A percentile compares a stretch with the other conserved stretches of the same genome.
phyloP scores from a whole-genome alignment of 2,888 invertebrate genomes.

The Azorinus chamasolen region DNA sequence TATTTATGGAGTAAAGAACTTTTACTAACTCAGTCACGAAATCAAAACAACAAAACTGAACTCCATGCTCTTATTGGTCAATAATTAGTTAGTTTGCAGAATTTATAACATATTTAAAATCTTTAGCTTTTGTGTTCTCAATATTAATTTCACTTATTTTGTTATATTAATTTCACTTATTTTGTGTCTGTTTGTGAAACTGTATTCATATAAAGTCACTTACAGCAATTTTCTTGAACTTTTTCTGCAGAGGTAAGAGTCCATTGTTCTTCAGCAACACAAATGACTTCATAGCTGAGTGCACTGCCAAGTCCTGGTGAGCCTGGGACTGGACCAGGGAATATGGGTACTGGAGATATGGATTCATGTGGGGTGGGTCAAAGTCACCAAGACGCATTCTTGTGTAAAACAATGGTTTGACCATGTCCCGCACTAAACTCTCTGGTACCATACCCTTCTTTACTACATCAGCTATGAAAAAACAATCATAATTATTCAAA shows the following conservation, averaged over 20 bases:
- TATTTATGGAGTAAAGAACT: too few species aligned
- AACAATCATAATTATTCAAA: constrained; percentile 1
- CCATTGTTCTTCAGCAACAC: constrained; percentile 76
- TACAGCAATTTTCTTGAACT: constrained; percentile 48
- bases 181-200: too few species aligned
- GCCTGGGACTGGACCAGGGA: constrained; percentile 54
- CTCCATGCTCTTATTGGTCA: too few species aligned
- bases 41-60: too few species aligned
- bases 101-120: too few species aligned
- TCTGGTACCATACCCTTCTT: constrained; percentile 42
- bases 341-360: constrained; percentile 49
- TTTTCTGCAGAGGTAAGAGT: constrained; percentile 57
- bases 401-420: constrained; percentile 72
- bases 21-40: too few species aligned
- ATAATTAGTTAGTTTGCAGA: too few species aligned
- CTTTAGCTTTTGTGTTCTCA: too few species aligned
- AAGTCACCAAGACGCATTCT: constrained; percentile 77
- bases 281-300: constrained; percentile 75
- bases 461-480: constrained; percentile 39
- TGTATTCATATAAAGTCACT: too few species aligned
- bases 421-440: constrained; percentile 45
- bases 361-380: constrained; percentile 68
- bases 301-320: constrained; percentile 70
- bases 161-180: too few species aligned
- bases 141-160: too few species aligned